Conservation (phyloP, 2,797 vertebrate genomes). For the Sebastes nivosus region DNA sequence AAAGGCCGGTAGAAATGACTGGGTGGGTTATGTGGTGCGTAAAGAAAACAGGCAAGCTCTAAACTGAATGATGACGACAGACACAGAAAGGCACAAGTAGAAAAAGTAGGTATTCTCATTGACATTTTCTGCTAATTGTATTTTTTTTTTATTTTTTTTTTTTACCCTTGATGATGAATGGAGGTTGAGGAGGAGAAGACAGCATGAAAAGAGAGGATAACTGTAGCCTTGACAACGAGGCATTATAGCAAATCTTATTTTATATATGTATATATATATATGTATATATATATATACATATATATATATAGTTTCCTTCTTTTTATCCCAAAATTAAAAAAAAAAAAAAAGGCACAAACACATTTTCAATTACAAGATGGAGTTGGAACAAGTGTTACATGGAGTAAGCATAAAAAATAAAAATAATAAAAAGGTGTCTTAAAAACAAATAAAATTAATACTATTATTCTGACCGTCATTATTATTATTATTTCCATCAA, state of each 20-base stretch:
- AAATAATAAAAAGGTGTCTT: conserved; percentile 57
- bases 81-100: conserved; percentile 82
- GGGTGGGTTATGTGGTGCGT: neutral
- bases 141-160: neutral
- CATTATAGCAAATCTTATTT: conserved; percentile 8
- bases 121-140: conserved; percentile 42
- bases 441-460: conserved; percentile 77
- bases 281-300: neutral
- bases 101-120: conserved; percentile 62
- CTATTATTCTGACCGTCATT: conserved; percentile 72
- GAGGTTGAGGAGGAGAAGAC: conserved; percentile 49
- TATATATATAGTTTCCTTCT: conserved; percentile 3
- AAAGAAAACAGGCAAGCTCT: conserved; percentile 36
- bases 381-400: conserved; percentile 68
- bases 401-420: conserved; percentile 69
- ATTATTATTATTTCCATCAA: conserved; percentile 43
- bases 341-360: conserved; percentile 78
- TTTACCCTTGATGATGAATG: conserved; percentile 24
- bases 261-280: neutral
- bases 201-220: conserved; percentile 15
- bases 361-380: conserved; percentile 61
- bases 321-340: conserved; percentile 36
- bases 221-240: conserved; percentile 38
- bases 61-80: conserved; percentile 53
- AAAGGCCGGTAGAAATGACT: conserved; percentile 8